Evolutionary conservation across 2,888 invertebrate genomes (phyloP).

Genomic region (Drosophila fungiperda): DNA sequence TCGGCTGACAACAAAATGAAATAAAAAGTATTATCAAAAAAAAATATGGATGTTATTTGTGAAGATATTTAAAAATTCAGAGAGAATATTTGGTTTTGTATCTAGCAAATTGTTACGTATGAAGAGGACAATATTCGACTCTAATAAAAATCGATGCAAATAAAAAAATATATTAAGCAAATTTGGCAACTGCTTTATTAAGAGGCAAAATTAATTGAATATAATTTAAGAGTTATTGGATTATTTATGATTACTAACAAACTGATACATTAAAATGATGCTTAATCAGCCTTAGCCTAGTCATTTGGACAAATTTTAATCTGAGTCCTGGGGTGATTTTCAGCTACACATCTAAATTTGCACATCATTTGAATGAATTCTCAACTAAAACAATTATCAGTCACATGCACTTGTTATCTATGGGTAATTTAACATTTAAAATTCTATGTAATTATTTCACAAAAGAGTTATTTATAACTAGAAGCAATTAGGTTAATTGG

Average conservation of each 20-base stretch:
- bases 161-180: background rate
- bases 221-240: background rate
- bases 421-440: background rate
- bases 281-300: background rate
- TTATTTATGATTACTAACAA: background rate
- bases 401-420: background rate
- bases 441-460: background rate
- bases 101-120: background rate
- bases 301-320: background rate
- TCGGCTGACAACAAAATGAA: background rate
- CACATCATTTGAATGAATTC: background rate
- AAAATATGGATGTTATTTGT: background rate
- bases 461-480: background rate
- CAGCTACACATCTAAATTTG: background rate
- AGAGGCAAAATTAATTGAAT: background rate
- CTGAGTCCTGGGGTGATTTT: background rate
- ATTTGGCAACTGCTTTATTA: background rate
- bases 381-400: background rate
- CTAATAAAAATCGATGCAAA: background rate
- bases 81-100: background rate
- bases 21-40: background rate
- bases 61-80: background rate
- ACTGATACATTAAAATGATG: background rate
- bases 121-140: background rate
- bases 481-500: background rate